A percentile compares a stretch with the other conserved stretches of the same genome.
phyloP scores from a whole-genome alignment of 2,797 vertebrate species.

The Mycteria americana region DNA sequence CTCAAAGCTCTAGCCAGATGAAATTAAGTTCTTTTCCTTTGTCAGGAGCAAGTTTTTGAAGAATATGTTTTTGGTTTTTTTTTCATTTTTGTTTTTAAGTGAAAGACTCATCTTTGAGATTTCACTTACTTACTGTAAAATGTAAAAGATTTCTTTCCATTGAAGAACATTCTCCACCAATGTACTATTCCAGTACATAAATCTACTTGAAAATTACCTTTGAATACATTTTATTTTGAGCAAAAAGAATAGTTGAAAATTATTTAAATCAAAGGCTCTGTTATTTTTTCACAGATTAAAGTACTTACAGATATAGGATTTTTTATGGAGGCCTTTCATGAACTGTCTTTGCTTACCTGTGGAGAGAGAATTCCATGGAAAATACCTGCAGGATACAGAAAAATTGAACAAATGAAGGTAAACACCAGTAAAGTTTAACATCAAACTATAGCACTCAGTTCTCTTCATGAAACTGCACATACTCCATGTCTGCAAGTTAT shows the following conservation, averaged over 20 bases:
- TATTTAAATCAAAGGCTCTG: background rate
- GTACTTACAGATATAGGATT: constrained; percentile 85
- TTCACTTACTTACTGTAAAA: background rate
- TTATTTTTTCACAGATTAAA: constrained; percentile 78
- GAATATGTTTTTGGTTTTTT: background rate
- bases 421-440: background rate
- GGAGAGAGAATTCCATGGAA: constrained; percentile 77
- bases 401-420: constrained; percentile 66
- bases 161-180: background rate
- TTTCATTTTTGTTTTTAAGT: background rate
- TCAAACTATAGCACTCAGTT: background rate
- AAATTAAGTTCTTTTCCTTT: background rate
- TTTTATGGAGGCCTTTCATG: constrained; percentile 85
- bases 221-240: background rate
- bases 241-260: background rate
- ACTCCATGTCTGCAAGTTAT: background rate
- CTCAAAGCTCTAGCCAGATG: background rate
- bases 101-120: background rate
- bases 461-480: background rate
- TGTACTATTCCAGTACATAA: background rate
- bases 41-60: background rate
- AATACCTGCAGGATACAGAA: constrained; percentile 67
- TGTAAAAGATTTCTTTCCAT: background rate
- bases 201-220: background rate
- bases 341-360: constrained; percentile 76